A percentile compares a stretch with the other conserved stretches of the same genome.
These are phyloP conservation scores for Phenganax stokvisi DNA, from an alignment of 92 coral and sea anemone species.

Conservation along the genomic window DNA sequence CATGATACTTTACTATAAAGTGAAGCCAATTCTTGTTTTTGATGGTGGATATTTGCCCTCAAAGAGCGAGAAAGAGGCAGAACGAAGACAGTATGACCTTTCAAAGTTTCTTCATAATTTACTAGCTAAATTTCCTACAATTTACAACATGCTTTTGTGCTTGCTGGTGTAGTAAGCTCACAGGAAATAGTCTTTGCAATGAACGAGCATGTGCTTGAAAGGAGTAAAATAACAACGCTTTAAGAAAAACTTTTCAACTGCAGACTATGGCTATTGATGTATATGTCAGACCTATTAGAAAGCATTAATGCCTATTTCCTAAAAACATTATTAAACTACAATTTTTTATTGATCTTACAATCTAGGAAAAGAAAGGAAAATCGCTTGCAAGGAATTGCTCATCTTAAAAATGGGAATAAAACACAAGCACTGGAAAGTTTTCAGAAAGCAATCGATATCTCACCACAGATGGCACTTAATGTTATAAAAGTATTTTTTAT, in stretches of 20 bases:
- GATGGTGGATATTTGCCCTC: conserved; percentile 95
- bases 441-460: conserved; percentile 88
- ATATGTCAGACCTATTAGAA: no score
- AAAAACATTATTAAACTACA: neutral
- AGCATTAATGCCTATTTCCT: no score
- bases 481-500: conserved; percentile 71
- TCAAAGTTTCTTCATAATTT: neutral
- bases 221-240: no score
- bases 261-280: no score
- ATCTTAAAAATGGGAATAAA: conserved; percentile 83
- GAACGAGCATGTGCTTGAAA: no score
- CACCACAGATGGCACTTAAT: conserved; percentile 97
- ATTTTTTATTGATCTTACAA: neutral
- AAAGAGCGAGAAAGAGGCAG: conserved; percentile 79
- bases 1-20: conserved; percentile 75
- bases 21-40: conserved; percentile 90
- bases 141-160: neutral
- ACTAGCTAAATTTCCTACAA: neutral
- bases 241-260: no score
- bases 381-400: conserved; percentile 90
- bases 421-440: conserved; percentile 83
- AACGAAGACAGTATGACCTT: conserved; percentile 69
- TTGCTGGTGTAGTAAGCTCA: neutral
- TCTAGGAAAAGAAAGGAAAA: conserved; percentile 74
- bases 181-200: no score